Conservation (phyloP, 2,888 invertebrate genomes). For the Bhutanitis thaidina region DNA sequence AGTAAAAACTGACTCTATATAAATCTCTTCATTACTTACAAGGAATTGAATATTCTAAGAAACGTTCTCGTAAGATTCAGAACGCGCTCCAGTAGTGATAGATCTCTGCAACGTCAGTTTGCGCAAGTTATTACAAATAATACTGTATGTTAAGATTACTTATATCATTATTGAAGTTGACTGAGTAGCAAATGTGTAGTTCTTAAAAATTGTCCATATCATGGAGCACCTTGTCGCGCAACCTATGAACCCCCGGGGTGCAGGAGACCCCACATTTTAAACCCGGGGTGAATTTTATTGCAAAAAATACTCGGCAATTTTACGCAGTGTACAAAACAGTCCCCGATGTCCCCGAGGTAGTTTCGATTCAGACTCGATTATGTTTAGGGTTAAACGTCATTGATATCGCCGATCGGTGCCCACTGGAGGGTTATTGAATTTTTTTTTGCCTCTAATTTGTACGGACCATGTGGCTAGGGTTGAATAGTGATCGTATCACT, state of each 20-base stretch:
- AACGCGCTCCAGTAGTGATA: background rate
- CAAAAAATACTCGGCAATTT: slow-evolving; percentile 74
- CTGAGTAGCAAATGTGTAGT: background rate
- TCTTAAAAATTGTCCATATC: background rate
- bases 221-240: slow-evolving; percentile 24
- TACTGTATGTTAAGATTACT: no score
- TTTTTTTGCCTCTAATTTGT: slow-evolving; percentile 70
- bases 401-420: slow-evolving; percentile 72
- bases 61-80: background rate
- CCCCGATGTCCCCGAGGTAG: slow-evolving; percentile 75
- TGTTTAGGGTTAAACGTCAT: slow-evolving; percentile 79
- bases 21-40: background rate
- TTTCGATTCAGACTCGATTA: slow-evolving; percentile 76
- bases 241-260: slow-evolving; percentile 56
- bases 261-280: slow-evolving; percentile 58
- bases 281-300: slow-evolving; percentile 61
- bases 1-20: background rate
- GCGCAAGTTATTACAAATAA: background rate
- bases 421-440: slow-evolving; percentile 70
- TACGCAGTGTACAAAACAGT: slow-evolving; percentile 57
- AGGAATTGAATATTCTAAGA: background rate
- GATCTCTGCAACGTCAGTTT: background rate
- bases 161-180: no score
- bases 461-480: slow-evolving; percentile 57
- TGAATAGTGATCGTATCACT: slow-evolving; percentile 42